A percentile compares a stretch with the other conserved stretches of the same genome.
Conservation (phyloP, 2,888 invertebrate genomes). For the Ernsta delagoae region DNA sequence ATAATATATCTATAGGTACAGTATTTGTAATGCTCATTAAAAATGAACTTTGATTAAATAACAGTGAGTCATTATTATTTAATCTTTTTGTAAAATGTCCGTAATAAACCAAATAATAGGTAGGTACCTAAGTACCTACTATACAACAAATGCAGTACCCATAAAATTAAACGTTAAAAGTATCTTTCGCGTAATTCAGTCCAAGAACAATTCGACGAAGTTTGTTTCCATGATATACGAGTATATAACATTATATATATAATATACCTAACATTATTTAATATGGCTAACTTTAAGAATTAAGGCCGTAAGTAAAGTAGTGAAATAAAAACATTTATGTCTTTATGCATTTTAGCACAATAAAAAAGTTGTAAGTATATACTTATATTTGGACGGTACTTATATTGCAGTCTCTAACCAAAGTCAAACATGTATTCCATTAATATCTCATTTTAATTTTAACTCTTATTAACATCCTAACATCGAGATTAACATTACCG, state of each 20-base stretch:
- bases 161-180: background rate
- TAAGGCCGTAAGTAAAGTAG: background rate
- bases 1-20: too few relatives aligned
- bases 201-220: background rate
- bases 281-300: background rate
- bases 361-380: background rate
- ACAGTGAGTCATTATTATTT: too few relatives aligned
- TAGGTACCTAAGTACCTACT: background rate
- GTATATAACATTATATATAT: background rate
- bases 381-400: background rate
- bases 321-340: background rate
- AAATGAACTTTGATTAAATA: too few relatives aligned
- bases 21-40: too few relatives aligned
- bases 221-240: background rate
- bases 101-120: too few relatives aligned
- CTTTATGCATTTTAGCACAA: too few relatives aligned
- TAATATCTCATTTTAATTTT: background rate
- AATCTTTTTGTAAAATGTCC: too few relatives aligned
- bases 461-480: conserved; percentile 3
- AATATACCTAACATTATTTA: too few relatives aligned
- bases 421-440: background rate
- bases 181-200: conserved; percentile 4
- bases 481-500: conserved; percentile 48
- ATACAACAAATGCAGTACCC: too few relatives aligned
- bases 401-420: background rate